These are phyloP conservation scores for Drymodes brunneopygia DNA, from an alignment of 2,113 vertebrate genomes.

Conservation along the genomic window DNA sequence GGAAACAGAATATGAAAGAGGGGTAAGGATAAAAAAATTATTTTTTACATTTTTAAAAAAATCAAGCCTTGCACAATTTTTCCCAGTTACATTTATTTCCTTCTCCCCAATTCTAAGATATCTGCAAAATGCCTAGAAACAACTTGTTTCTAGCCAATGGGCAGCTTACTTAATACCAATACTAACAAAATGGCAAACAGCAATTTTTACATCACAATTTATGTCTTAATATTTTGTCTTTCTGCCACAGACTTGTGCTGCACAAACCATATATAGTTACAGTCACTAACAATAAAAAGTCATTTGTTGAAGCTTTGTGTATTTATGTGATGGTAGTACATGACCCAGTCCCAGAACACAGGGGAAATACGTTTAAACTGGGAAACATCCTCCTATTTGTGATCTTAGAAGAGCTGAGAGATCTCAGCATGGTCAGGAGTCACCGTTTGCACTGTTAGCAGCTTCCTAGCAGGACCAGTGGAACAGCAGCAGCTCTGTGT, in stretches of 20 bases:
- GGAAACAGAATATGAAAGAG: background rate
- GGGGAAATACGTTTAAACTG: background rate
- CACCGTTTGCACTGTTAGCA: background rate
- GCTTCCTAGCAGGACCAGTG: background rate
- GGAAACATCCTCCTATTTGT: background rate
- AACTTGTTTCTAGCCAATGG: background rate
- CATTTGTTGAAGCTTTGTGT: background rate
- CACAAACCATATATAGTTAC: background rate
- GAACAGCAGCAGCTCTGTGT: background rate
- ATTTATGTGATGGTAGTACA: background rate
- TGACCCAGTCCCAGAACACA: background rate
- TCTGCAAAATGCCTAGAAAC: background rate
- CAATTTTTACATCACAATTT: background rate
- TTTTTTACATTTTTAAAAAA: background rate
- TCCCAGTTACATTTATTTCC: background rate
- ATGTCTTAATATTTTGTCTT: background rate
- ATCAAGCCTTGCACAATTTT: background rate
- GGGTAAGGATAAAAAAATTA: background rate
- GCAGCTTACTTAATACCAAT: background rate
- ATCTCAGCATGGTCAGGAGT: background rate
- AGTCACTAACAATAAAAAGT: background rate
- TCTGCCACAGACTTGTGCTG: background rate
- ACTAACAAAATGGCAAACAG: background rate
- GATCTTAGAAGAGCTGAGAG: rapidly evolving
- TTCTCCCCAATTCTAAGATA: background rate